A percentile compares a stretch with the other conserved stretches of the same genome.
These are phyloP conservation scores for Meriones unguiculatus DNA, from an alignment of 2,113 vertebrate species.

Conservation along the genomic window DNA sequence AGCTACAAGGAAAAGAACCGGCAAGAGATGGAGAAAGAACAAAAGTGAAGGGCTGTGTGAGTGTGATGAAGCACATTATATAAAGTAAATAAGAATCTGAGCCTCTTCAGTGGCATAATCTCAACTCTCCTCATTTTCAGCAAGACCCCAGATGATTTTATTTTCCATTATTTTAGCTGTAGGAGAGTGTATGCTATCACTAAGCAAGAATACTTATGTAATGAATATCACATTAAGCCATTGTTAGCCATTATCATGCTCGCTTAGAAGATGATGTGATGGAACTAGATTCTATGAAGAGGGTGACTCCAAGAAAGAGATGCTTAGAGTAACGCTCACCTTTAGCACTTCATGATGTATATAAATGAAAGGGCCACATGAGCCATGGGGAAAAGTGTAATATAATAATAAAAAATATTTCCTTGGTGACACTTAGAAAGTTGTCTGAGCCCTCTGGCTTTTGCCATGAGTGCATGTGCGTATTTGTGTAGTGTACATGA, in stretches of 20 bases:
- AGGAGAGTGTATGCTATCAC: neutral
- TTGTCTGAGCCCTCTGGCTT: neutral
- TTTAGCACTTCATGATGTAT: neutral
- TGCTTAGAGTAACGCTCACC: neutral
- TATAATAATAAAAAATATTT: neutral
- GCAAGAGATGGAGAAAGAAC: neutral
- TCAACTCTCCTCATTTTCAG: neutral
- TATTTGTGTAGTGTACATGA: neutral
- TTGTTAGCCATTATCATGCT: conserved; percentile 13
- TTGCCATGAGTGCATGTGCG: neutral
- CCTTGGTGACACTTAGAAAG: neutral
- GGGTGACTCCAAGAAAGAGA: neutral
- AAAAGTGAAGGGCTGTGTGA: neutral
- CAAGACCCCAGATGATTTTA: conserved; percentile 56
- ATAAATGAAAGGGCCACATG: neutral
- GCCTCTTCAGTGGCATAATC: too few relatives aligned
- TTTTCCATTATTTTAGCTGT: conserved; percentile 55
- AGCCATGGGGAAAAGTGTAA: neutral
- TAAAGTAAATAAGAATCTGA: too few relatives aligned
- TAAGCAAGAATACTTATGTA: conserved; percentile 42
- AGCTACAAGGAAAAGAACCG: neutral
- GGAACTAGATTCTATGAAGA: neutral
- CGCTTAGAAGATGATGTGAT: neutral
- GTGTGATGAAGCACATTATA: neutral
- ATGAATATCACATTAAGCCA: conserved; percentile 8